phyloP scores from a whole-genome alignment of 2,797 vertebrate genomes.

The Thripadectes ignobilis region DNA sequence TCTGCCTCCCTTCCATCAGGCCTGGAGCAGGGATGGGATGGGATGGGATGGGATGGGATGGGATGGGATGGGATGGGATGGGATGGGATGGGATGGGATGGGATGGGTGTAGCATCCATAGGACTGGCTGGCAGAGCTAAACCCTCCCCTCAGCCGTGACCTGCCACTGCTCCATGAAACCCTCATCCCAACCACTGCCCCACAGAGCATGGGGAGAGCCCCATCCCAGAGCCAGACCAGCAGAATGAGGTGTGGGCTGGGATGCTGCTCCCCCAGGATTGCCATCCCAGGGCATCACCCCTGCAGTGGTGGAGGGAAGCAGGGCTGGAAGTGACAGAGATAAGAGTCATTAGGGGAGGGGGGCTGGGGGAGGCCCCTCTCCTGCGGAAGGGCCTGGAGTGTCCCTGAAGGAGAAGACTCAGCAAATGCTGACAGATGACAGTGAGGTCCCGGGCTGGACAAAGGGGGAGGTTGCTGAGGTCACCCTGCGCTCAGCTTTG shows the following conservation, averaged over 20 bases:
- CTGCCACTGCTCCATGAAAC: neutral
- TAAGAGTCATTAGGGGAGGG: neutral
- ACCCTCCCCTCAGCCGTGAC: neutral
- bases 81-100: neutral
- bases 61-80: neutral
- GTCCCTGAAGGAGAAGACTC: slow-evolving; percentile 21
- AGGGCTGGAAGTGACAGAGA: slow-evolving; percentile 21
- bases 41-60: neutral
- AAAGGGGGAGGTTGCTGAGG: slow-evolving; percentile 57
- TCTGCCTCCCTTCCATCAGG: neutral
- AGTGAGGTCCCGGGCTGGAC: slow-evolving; percentile 29
- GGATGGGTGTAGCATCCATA: neutral
- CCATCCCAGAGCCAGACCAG: neutral
- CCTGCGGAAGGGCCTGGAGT: slow-evolving; percentile 52
- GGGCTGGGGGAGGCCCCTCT: neutral
- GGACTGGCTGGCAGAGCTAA: neutral
- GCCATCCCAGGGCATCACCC: neutral
- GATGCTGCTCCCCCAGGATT: neutral
- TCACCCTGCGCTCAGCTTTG: slow-evolving; percentile 15
- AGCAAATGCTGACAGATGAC: slow-evolving; percentile 61
- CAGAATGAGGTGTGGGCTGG: rapidly evolving
- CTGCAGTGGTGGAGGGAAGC: neutral
- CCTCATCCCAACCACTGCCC: neutral
- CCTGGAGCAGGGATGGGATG: neutral
- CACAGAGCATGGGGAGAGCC: rapidly evolving